A percentile compares a stretch with the other conserved stretches of the same genome.
Evolutionary conservation across 2,888 invertebrate genomes (phyloP).

Genomic region (Prionchulus punctatus): DNA sequence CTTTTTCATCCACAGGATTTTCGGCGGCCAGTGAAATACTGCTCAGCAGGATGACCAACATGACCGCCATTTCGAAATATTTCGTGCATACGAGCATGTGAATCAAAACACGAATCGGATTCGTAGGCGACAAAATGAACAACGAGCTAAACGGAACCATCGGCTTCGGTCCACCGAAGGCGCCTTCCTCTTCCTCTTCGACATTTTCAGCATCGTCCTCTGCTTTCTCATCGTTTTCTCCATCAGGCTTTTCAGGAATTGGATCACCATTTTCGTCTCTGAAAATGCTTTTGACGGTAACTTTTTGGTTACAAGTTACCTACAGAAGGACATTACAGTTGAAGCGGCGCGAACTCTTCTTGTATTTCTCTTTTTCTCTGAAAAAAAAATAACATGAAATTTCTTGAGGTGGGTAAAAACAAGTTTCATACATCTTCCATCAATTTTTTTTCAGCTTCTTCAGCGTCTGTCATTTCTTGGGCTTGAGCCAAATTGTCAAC

Average conservation of each 20-base stretch:
- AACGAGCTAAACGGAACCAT: slow-evolving; percentile 99
- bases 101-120: slow-evolving; percentile 86
- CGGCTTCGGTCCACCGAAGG: slow-evolving; percentile 60
- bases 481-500: slow-evolving; percentile 99
- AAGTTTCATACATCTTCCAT: slow-evolving; percentile 21
- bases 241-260: background rate
- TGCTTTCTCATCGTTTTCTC: slow-evolving; percentile 22
- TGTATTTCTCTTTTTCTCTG: background rate
- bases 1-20: slow-evolving; percentile 88
- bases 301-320: no score
- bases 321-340: no score
- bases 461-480: slow-evolving; percentile 94
- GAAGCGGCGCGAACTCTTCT: background rate
- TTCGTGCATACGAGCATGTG: slow-evolving; percentile 98
- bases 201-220: slow-evolving; percentile 20
- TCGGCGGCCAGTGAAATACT: slow-evolving; percentile 94
- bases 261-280: background rate
- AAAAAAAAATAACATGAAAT: background rate
- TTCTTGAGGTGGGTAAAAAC: background rate
- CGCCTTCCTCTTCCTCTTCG: slow-evolving; percentile 25
- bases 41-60: slow-evolving; percentile 97
- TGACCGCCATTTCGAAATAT: slow-evolving; percentile 99
- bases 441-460: slow-evolving; percentile 80
- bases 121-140: slow-evolving; percentile 97
- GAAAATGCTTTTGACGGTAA: no score